Base-by-base conservation (phyloP, 30 jellyfish, hydroid and myxozoan species). In the Cassiopea andromeda region DNA sequence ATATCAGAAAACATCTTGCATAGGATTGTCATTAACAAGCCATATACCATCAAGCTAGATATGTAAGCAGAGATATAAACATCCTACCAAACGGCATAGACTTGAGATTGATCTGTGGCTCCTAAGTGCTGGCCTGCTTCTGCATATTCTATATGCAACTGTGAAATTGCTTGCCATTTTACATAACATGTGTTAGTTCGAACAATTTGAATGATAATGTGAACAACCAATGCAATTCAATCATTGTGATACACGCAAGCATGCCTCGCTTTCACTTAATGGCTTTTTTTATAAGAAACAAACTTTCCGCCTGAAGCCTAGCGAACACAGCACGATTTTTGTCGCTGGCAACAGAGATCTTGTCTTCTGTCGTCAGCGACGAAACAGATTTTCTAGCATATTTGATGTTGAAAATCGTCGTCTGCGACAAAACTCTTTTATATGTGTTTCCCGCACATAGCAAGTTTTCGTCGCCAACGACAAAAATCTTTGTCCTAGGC, bases 81-180 rank as follows among this genome's bases (percentile, higher is more conserved):
- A 27, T 70, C 79, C 27, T 70, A 70, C 79, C 79, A 70, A 8
- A 2, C 54, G 54, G 1, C 79, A 1, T 6, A n/a, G 27, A 43
- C 15, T 70, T 8, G n/a, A 1, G 54, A 43, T 70, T 19, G 79
- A 70, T 18, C n/a, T 70, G 49, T 70, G 5, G 16, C 79, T 70
- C 15, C 7, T 16, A 18, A 70, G 15, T 43, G 79, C 14, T 14
- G 27, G n/a, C 54, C 54, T 70, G n/a, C 79, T 70, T 38, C 79
- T n/a, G 79, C 79, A 6, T 4, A 70, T 27, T 18, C n/a, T 18
- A 19, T 43, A 70, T 18, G 54, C 79, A 1, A 19, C 2, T 70
- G 79, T 70, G 79, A 70, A 70, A 70, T 70, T 70, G 50, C 79
- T 27, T 6, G 79, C 79, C 79, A 70, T 70, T 70, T 70, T 70